Percentiles rank a stretch among this genome's conserved stretches.
Conservation (phyloP, 1,140 invertebrate species). For the Homarus americanus region DNA sequence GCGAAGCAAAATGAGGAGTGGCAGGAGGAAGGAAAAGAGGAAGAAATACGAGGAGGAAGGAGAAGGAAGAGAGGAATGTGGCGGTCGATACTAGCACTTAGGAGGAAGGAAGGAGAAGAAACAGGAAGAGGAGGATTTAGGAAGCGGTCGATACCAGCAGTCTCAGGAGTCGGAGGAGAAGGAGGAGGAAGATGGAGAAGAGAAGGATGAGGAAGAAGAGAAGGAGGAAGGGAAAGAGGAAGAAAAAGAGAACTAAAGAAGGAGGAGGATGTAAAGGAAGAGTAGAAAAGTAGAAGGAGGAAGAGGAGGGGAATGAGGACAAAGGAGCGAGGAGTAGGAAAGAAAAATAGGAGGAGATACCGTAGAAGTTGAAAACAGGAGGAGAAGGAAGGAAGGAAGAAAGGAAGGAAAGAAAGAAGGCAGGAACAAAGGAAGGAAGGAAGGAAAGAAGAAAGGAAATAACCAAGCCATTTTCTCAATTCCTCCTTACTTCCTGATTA, state of each 20-base stretch:
- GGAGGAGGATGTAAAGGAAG: slow-evolving; percentile 12
- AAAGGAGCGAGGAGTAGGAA: too few species aligned
- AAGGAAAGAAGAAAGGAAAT: too few species aligned
- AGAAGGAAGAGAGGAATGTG: background rate
- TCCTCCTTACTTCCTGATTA: too few species aligned
- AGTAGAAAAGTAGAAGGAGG: background rate
- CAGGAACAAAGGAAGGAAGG: too few species aligned
- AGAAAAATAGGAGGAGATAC: too few species aligned
- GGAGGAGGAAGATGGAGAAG: background rate
- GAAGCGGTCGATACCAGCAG: background rate
- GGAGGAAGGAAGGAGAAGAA: background rate
- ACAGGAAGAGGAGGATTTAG: background rate
- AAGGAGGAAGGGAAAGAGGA: background rate
- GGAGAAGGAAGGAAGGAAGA: too few species aligned
- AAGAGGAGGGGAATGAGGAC: too few species aligned
- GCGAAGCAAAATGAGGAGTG: background rate
- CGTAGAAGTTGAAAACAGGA: too few species aligned
- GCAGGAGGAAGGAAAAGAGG: background rate
- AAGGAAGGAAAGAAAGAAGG: too few species aligned
- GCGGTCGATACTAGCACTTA: background rate
- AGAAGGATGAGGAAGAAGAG: background rate
- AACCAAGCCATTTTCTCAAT: too few species aligned
- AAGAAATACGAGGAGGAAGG: background rate
- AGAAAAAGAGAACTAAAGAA: background rate
- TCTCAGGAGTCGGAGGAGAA: too few species aligned